Conservation (phyloP, 2,888 invertebrate species). For the Xestoiulus laeticollis region DNA sequence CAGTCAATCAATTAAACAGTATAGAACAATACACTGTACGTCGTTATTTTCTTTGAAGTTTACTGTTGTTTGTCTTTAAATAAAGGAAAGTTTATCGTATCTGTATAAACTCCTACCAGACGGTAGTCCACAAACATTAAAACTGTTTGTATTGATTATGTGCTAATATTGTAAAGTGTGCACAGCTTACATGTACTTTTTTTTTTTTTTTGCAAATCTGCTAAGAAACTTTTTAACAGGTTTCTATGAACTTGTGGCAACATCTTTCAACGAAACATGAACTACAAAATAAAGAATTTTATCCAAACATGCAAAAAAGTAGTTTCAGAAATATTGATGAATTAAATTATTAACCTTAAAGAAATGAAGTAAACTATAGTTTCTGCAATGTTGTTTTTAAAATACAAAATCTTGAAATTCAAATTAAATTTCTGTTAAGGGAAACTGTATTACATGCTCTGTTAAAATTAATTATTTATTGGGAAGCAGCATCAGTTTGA, state of each 20-base stretch:
- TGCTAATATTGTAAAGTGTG: neutral
- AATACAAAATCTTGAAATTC: neutral
- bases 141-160: conserved; percentile 14
- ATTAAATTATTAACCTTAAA: no score
- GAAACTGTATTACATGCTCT: neutral
- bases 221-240: neutral
- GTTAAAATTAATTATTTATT: neutral
- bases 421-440: neutral
- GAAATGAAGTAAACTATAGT: no score
- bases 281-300: neutral
- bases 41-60: conserved; percentile 35
- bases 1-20: neutral
- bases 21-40: neutral
- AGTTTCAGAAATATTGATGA: no score
- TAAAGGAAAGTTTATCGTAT: conserved; percentile 14
- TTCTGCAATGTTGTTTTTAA: no score
- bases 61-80: neutral
- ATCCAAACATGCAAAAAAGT: no score
- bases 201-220: neutral
- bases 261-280: neutral
- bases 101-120: neutral
- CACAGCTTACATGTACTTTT: neutral
- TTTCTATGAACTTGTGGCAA: neutral
- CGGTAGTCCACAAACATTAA: neutral
- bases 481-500: neutral